Conservation (phyloP, 2,888 invertebrate genomes). For the Conistra vaccinii region DNA sequence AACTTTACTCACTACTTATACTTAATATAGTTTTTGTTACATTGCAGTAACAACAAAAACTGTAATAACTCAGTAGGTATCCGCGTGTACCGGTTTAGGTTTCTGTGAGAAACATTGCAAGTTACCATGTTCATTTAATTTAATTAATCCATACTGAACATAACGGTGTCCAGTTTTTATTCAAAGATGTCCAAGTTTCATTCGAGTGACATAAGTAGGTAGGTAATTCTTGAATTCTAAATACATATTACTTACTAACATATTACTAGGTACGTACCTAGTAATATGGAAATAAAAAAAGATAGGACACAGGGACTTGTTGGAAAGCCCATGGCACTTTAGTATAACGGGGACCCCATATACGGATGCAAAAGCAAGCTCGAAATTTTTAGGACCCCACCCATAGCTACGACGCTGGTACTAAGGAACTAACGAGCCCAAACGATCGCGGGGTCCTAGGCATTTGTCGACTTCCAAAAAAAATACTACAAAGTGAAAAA, state of each 20-base stretch:
- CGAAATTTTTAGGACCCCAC: not conserved
- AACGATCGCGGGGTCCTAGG: not conserved
- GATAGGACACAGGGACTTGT: not conserved
- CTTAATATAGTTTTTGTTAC: constrained; percentile 35
- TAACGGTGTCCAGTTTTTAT: constrained; percentile 18
- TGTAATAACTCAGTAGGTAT: constrained; percentile 23
- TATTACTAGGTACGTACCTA: no score
- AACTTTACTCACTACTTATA: constrained; percentile 13
- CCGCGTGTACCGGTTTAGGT: constrained; percentile 34
- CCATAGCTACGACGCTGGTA: not conserved
- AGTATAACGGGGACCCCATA: no score
- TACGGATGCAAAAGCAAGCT: not conserved
- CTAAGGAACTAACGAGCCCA: not conserved
- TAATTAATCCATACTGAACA: not conserved
- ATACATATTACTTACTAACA: no score
- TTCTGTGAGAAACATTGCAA: constrained; percentile 32
- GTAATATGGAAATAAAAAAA: not conserved
- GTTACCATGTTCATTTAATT: constrained; percentile 25
- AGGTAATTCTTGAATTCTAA: not conserved
- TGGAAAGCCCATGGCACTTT: not conserved
- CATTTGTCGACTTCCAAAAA: no score
- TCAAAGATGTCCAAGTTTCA: constrained; percentile 15
- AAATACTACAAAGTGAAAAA: no score
- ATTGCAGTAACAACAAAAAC: constrained; percentile 35
- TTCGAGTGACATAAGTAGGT: constrained; percentile 1